Evolutionary conservation across 2,888 invertebrate genomes (phyloP), one percentile per base, ranked within the genome.

Genomic region (Epistrophe grossulariae): DNA sequence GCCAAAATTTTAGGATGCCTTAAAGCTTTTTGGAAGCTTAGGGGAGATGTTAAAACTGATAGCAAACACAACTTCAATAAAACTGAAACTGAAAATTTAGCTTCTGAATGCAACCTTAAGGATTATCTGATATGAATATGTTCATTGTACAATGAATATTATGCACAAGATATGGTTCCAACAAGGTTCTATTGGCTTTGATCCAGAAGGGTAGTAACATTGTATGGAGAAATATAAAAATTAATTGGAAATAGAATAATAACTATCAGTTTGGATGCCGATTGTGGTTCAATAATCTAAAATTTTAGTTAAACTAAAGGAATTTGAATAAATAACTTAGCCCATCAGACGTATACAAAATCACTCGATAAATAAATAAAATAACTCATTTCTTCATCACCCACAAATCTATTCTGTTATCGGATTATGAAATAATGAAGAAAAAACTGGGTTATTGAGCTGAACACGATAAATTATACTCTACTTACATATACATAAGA

Each of bases 1-100:
- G 55, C 55, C 55, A 70, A 24, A 68, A 68, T 8, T 52, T 70
- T 24, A 15, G 40, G 24, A 48, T 40, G 43, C 28, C 40, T 24
- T 7, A n/a, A 24, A 70, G 70, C 15, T 28, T 24, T 70, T 40
- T 17, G 4, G 3, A 17, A 70, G 38, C 40, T 48, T 19, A 35
- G 9, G 35, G 9, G 11, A 50, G 50, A 38, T 68, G 31, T 66
- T 43, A 28, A n/a, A 50, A 28, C 15, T 55, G 55, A 31, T 28
- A 11, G 38, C 13, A 50, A n/a, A 15, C 17, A 66, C 66, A 66
- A 13, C 6, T 50, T 38, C 10, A 50, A 68, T 15, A 38, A 64
- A 35, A n/a, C n/a, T n/a, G n/a, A n/a, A 35, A 6, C 35, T 35
- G 35, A 35, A 35, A 64, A 28, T 48, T 50, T 0, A 8, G 19